Conservation (phyloP, 2,888 invertebrate species). For the Drosophila ezoana region DNA sequence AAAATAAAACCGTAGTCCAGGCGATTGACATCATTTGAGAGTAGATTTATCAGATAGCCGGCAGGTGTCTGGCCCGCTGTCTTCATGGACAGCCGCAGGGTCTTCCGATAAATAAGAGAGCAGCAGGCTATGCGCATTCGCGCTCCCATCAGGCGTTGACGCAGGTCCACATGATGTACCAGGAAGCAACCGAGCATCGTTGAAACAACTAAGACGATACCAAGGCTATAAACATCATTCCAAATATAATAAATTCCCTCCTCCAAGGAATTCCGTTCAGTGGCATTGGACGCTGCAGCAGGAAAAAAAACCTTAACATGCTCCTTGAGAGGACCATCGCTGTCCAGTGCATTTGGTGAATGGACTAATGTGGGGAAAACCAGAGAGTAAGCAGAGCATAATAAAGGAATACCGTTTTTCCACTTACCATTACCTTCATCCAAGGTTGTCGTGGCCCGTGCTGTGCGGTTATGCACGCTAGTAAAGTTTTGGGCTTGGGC, state of each 20-base stretch:
- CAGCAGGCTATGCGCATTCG: slow-evolving; percentile 89
- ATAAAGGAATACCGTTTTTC: too few species aligned
- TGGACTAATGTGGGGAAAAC: slow-evolving; percentile 15
- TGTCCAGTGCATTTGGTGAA: slow-evolving; percentile 49
- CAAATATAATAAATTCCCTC: slow-evolving; percentile 64
- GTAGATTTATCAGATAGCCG: slow-evolving; percentile 96
- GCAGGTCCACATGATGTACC: slow-evolving; percentile 84
- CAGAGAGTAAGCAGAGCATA: neutral
- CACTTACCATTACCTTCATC: slow-evolving; percentile 16
- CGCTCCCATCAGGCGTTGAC: slow-evolving; percentile 86
- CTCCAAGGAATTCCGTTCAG: slow-evolving; percentile 24
- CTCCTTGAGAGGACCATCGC: slow-evolving; percentile 40
- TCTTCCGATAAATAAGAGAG: slow-evolving; percentile 85
- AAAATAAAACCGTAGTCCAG: slow-evolving; percentile 94
- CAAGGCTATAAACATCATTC: slow-evolving; percentile 83
- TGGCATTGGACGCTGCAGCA: slow-evolving; percentile 17
- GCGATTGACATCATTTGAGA: slow-evolving; percentile 97
- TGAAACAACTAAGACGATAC: slow-evolving; percentile 79
- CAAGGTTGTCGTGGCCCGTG: slow-evolving; percentile 52
- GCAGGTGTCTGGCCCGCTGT: slow-evolving; percentile 90
- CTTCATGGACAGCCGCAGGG: slow-evolving; percentile 89
- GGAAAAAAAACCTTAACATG: slow-evolving; percentile 10
- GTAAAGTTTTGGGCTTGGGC: slow-evolving; percentile 12
- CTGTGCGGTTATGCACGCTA: slow-evolving; percentile 54
- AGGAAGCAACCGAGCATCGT: slow-evolving; percentile 82